Conservation (phyloP, 2,888 invertebrate genomes). For the Odontocerum albicorne region DNA sequence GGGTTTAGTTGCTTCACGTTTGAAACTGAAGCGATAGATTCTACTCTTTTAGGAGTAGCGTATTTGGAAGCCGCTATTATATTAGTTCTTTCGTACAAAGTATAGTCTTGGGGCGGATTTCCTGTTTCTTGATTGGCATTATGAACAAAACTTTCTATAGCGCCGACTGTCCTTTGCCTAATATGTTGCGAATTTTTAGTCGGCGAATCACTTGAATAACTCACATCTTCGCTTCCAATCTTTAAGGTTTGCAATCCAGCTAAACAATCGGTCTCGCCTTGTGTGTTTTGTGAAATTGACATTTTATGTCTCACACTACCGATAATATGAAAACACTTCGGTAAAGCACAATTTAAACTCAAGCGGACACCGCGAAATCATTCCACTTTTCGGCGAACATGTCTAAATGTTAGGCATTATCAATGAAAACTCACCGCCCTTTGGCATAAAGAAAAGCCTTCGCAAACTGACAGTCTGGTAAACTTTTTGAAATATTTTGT, state of each 20-base stretch:
- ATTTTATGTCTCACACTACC: no score
- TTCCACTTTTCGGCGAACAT: constrained; percentile 1
- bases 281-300: constrained; percentile 22
- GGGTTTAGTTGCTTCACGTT: neutral
- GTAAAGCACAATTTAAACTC: no score
- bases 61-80: constrained; percentile 78
- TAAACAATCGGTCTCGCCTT: constrained; percentile 47
- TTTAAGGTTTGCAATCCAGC: constrained; percentile 57
- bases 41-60: constrained; percentile 74
- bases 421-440: constrained; percentile 17
- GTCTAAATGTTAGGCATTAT: constrained; percentile 7
- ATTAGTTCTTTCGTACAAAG: constrained; percentile 68
- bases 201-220: constrained; percentile 56
- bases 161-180: constrained; percentile 62
- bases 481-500: constrained; percentile 1
- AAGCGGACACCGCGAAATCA: no score
- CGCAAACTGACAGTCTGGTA: constrained; percentile 2
- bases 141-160: constrained; percentile 67
- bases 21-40: constrained; percentile 53
- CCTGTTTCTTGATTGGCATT: constrained; percentile 44
- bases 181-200: constrained; percentile 46
- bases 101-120: constrained; percentile 53
- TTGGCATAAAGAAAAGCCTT: constrained; percentile 16
- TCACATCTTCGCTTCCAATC: constrained; percentile 54
- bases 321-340: no score